phyloP scores from a whole-genome alignment of 2,113 vertebrate genomes.

The Amazona guildingii region DNA sequence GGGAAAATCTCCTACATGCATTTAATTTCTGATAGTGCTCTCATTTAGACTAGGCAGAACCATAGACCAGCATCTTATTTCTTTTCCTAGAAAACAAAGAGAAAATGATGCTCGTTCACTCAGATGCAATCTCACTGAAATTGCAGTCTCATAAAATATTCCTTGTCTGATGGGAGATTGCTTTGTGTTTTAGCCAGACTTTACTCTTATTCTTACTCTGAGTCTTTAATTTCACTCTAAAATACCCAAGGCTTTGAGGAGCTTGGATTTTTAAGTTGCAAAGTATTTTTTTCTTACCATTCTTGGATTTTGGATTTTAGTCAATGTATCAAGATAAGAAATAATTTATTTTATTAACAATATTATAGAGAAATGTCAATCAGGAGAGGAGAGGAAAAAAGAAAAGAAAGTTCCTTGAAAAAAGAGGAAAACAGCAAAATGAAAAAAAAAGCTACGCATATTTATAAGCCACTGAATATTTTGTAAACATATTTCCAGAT shows the following conservation, averaged over 20 bases:
- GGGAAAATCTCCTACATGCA: rapidly evolving
- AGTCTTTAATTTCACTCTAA: background rate
- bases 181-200: rapidly evolving
- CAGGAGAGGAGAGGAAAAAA: no score
- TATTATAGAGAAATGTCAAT: background rate
- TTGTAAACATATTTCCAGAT: background rate
- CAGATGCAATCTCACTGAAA: background rate
- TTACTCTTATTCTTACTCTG: background rate
- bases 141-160: background rate
- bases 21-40: background rate
- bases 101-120: background rate
- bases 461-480: background rate
- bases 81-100: background rate
- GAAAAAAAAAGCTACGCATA: background rate
- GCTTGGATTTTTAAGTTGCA: background rate
- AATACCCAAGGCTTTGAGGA: background rate
- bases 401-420: background rate
- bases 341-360: background rate
- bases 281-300: background rate
- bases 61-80: background rate
- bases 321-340: background rate
- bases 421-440: background rate
- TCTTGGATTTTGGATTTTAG: background rate
- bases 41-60: background rate
- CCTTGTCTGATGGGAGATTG: background rate